Percentiles rank a stretch among this genome's conserved stretches.
These are phyloP conservation scores for Leptonema lineaticorne DNA, from an alignment of 1,140 invertebrate species.

Conservation along the genomic window DNA sequence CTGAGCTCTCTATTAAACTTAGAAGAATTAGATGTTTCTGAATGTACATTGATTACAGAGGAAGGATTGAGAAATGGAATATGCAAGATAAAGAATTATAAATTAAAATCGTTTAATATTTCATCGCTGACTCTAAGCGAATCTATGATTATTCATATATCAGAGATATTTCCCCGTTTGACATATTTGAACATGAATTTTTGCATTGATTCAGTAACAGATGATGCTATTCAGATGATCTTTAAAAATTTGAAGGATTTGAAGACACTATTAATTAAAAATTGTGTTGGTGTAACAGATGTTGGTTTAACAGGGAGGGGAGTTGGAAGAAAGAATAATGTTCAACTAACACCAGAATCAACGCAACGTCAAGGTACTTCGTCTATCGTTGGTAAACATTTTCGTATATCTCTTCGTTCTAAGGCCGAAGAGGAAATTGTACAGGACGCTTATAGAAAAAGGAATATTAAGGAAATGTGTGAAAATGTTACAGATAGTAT, in stretches of 20 bases:
- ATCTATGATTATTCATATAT: slow-evolving; percentile 58
- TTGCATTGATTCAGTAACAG: slow-evolving; percentile 67
- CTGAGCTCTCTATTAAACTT: slow-evolving; percentile 59
- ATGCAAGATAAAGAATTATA: slow-evolving; percentile 51
- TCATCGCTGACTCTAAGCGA: slow-evolving; percentile 64
- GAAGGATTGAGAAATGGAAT: slow-evolving; percentile 61
- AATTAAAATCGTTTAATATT: slow-evolving; percentile 60
- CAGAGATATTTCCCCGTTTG: slow-evolving; percentile 60
- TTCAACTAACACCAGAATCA: slow-evolving; percentile 27
- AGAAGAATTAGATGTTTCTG: slow-evolving; percentile 64
- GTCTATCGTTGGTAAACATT: slow-evolving; percentile 23
- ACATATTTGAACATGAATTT: slow-evolving; percentile 64
- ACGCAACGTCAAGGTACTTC: background rate
- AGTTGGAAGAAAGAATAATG: slow-evolving; percentile 45
- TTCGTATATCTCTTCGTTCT: slow-evolving; percentile 62
- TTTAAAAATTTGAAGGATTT: slow-evolving; percentile 63
- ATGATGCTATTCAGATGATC: slow-evolving; percentile 64
- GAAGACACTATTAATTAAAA: slow-evolving; percentile 61
- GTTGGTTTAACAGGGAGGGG: slow-evolving; percentile 66
- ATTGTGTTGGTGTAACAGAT: slow-evolving; percentile 68
- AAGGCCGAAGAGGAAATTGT: slow-evolving; percentile 68
- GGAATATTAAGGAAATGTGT: slow-evolving; percentile 62
- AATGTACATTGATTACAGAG: slow-evolving; percentile 64
- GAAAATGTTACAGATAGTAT: slow-evolving; percentile 55
- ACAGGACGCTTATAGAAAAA: slow-evolving; percentile 62